phyloP scores from a whole-genome alignment of 2,113 vertebrate genomes.

The Myiozetetes cayanensis region DNA sequence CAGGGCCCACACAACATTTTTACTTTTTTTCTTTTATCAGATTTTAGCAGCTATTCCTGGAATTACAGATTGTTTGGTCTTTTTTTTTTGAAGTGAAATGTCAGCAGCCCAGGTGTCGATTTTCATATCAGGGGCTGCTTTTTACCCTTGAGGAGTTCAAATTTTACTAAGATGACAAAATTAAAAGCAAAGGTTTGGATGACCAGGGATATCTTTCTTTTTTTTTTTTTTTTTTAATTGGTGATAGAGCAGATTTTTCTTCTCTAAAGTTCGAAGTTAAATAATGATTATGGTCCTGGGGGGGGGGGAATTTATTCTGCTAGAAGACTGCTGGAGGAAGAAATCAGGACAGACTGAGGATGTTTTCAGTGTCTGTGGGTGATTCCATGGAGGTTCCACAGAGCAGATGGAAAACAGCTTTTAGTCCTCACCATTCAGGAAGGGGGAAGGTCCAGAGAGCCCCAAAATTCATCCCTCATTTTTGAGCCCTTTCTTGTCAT shows the following conservation, averaged over 20 bases:
- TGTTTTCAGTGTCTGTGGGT: not conserved
- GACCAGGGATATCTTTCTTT: not conserved
- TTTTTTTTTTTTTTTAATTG: not conserved
- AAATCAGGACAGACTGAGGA: not conserved
- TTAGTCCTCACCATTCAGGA: not conserved
- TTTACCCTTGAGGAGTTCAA: not conserved
- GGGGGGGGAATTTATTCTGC: not conserved
- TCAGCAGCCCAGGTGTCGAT: not conserved
- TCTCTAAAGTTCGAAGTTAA: not conserved
- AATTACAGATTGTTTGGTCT: conserved; percentile 42
- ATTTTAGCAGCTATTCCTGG: conserved; percentile 56
- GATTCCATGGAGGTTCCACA: not conserved
- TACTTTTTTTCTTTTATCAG: conserved; percentile 16
- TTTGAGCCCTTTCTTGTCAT: not conserved
- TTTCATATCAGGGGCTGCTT: not conserved
- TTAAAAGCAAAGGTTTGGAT: not conserved
- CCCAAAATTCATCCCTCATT: too few relatives aligned
- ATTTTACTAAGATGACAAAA: not conserved
- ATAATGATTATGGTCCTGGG: not conserved
- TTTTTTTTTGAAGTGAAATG: not conserved
- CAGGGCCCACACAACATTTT: conserved; percentile 14
- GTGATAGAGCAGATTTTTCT: too few relatives aligned
- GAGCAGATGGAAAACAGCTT: not conserved
- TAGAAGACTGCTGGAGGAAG: not conserved
- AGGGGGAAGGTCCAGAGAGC: not conserved